Evolutionary conservation across 2,888 invertebrate species (phyloP).

Genomic region (Stegana nigrithorax): DNA sequence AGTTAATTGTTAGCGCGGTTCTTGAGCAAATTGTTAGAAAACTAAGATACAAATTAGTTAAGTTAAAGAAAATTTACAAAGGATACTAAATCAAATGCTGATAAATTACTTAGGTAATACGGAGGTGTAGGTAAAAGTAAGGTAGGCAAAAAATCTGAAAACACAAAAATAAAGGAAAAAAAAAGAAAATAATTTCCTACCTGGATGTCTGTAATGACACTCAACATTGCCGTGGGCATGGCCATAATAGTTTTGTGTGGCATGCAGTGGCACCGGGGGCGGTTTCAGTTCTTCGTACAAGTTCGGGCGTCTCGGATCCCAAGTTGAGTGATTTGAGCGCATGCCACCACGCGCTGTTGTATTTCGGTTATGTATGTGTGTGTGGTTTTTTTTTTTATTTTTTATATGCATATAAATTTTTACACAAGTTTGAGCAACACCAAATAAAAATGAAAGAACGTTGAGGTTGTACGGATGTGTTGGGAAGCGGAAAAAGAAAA

Average conservation of each 20-base stretch:
- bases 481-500: conserved; percentile 13
- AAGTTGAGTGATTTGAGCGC: conserved; percentile 77
- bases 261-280: conserved; percentile 71
- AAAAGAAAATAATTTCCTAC: conserved; percentile 55
- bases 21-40: conserved; percentile 21
- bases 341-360: conserved; percentile 64
- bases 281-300: conserved; percentile 86
- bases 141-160: conserved; percentile 20
- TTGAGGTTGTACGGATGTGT: conserved; percentile 27
- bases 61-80: neutral
- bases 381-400: no score
- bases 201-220: conserved; percentile 68
- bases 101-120: no score
- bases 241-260: conserved; percentile 53
- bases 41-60: neutral
- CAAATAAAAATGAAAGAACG: conserved; percentile 32
- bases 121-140: neutral
- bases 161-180: conserved; percentile 23
- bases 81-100: neutral
- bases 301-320: conserved; percentile 90
- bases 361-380: conserved; percentile 18
- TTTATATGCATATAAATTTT: conserved; percentile 38
- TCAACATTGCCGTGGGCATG: conserved; percentile 62
- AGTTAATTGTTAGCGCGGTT: conserved; percentile 29
- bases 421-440: conserved; percentile 59